A percentile compares a stretch with the other conserved stretches of the same genome.
phyloP scores from a whole-genome alignment of 1,140 invertebrate species.

The Aphaenogaster rudis region DNA sequence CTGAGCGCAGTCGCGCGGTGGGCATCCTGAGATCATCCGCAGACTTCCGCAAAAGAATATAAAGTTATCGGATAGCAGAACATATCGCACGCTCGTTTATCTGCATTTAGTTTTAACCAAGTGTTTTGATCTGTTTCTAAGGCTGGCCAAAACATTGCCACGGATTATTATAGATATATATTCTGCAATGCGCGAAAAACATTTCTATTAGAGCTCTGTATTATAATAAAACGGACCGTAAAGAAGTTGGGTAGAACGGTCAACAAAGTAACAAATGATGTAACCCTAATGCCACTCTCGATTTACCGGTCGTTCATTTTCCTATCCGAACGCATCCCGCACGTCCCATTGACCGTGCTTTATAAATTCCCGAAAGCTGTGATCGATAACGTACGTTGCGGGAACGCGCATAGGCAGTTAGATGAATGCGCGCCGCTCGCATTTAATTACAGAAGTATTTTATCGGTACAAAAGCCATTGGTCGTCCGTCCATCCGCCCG shows the following conservation, averaged over 20 bases:
- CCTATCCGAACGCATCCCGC: conserved; percentile 17
- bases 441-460: conserved; percentile 87
- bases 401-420: conserved; percentile 77
- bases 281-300: conserved; percentile 36
- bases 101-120: not conserved
- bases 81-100: not conserved
- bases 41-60: conserved; percentile 18
- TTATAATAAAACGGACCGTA: not conserved
- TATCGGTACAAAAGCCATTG: conserved; percentile 84
- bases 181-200: not conserved
- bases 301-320: conserved; percentile 53
- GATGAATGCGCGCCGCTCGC: conserved; percentile 83
- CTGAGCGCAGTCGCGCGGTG: not conserved
- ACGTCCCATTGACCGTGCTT: conserved; percentile 54
- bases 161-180: not conserved
- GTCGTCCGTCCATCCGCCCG: conserved; percentile 77
- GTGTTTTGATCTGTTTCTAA: not conserved
- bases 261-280: conserved; percentile 25
- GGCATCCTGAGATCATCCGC: not conserved
- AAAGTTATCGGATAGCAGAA: not conserved
- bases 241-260: not conserved
- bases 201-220: not conserved
- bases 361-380: conserved; percentile 70
- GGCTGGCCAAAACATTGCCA: not conserved
- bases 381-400: conserved; percentile 71